Evolutionary conservation across 2,113 vertebrate genomes (phyloP).

Genomic region (Myotis brandtii): DNA sequence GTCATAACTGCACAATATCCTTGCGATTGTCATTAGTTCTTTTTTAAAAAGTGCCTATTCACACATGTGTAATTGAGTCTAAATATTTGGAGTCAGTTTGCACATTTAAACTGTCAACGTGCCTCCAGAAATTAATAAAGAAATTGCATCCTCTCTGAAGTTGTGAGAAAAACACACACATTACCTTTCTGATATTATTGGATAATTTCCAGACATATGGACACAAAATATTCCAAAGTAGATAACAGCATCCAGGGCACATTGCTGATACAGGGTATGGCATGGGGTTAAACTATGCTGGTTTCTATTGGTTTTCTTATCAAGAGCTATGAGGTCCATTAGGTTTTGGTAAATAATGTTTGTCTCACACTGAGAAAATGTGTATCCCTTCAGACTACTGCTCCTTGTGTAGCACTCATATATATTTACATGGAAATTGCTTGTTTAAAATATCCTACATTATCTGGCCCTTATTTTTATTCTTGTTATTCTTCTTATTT

Average conservation of each 20-base stretch:
- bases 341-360: background rate
- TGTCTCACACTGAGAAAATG: background rate
- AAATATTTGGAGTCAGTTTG: slow-evolving; percentile 74
- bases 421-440: background rate
- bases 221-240: background rate
- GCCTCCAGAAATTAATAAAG: background rate
- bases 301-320: background rate
- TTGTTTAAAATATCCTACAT: background rate
- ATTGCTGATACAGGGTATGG: background rate
- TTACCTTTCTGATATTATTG: background rate
- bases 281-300: background rate
- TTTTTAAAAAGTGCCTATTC: slow-evolving; percentile 70
- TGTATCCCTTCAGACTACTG: background rate
- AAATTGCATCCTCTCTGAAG: background rate
- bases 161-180: slow-evolving; percentile 40
- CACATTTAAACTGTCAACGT: slow-evolving; percentile 68
- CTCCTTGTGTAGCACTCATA: background rate
- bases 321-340: background rate
- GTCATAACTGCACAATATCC: slow-evolving; percentile 58
- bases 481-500: background rate
- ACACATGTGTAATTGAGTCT: slow-evolving; percentile 68
- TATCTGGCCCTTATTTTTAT: background rate
- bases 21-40: slow-evolving; percentile 60
- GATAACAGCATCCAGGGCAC: background rate
- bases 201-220: background rate